A percentile compares a stretch with the other conserved stretches of the same genome.
phyloP scores from a whole-genome alignment of 2,797 vertebrate species.

The Mus caroli region DNA sequence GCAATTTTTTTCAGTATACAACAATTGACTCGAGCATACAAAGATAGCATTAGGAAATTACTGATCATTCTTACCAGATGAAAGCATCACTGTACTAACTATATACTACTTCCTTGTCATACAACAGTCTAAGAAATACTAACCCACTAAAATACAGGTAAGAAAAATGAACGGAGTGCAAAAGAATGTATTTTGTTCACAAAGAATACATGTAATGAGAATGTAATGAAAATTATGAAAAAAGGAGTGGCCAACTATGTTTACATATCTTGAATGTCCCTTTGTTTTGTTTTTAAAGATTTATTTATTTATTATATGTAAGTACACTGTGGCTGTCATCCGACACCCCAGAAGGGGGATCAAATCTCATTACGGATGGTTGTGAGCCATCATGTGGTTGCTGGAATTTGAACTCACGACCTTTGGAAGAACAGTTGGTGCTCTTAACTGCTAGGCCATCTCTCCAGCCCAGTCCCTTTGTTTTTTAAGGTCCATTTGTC shows the following conservation, averaged over 20 bases:
- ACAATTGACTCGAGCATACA: not conserved
- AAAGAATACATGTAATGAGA: not conserved
- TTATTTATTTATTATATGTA: too few relatives aligned
- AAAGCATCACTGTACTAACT: not conserved
- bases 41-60: not conserved
- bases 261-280: fast-evolving
- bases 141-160: not conserved
- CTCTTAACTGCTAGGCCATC: too few relatives aligned
- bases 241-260: not conserved
- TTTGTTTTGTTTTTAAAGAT: not conserved
- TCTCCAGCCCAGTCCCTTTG: too few relatives aligned
- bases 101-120: not conserved
- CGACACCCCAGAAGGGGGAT: too few relatives aligned
- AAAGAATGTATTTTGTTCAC: not conserved
- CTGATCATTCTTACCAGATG: not conserved
- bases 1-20: not conserved
- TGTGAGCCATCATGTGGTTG: too few relatives aligned
- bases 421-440: too few relatives aligned
- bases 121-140: not conserved
- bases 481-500: not conserved
- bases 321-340: too few relatives aligned
- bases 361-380: too few relatives aligned
- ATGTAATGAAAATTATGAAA: not conserved
- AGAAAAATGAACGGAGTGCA: not conserved
- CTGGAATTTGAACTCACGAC: too few relatives aligned